Percentiles rank a stretch among this genome's conserved stretches.
These are phyloP conservation scores for Invenusta paracnida DNA, from an alignment of 2,888 invertebrate species.

Conservation along the genomic window DNA sequence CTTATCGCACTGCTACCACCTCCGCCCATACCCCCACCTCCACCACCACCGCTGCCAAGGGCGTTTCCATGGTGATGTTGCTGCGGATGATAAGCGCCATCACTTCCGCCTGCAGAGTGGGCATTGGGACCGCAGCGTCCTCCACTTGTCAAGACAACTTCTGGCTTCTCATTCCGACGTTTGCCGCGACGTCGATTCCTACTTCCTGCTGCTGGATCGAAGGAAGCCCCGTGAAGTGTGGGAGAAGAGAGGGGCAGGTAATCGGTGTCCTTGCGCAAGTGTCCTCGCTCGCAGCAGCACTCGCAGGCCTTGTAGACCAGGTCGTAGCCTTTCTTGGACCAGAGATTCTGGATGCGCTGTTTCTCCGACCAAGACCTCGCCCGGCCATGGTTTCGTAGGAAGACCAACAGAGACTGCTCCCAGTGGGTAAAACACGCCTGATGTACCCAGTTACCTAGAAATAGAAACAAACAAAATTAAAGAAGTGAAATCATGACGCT, in stretches of 20 bases:
- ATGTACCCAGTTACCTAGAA: slow-evolving; percentile 73
- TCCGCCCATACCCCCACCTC: too few species aligned
- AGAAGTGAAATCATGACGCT: too few species aligned
- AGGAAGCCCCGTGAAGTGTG: neutral
- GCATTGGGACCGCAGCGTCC: neutral
- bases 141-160: neutral
- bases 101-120: neutral
- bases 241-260: neutral
- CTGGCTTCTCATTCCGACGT: neutral
- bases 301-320: slow-evolving; percentile 86
- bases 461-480: neutral
- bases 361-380: slow-evolving; percentile 90
- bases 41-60: too few species aligned
- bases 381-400: slow-evolving; percentile 81
- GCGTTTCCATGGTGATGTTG: neutral
- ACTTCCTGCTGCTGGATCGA: neutral
- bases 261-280: slow-evolving; percentile 21
- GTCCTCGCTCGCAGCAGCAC: slow-evolving; percentile 38
- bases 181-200: neutral
- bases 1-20: too few species aligned
- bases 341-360: slow-evolving; percentile 85
- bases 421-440: slow-evolving; percentile 86
- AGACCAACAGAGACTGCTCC: slow-evolving; percentile 81
- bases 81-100: neutral
- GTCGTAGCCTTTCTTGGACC: slow-evolving; percentile 96